phyloP scores from a whole-genome alignment of 2,113 vertebrate genomes.

The Edolisoma coerulescens region DNA sequence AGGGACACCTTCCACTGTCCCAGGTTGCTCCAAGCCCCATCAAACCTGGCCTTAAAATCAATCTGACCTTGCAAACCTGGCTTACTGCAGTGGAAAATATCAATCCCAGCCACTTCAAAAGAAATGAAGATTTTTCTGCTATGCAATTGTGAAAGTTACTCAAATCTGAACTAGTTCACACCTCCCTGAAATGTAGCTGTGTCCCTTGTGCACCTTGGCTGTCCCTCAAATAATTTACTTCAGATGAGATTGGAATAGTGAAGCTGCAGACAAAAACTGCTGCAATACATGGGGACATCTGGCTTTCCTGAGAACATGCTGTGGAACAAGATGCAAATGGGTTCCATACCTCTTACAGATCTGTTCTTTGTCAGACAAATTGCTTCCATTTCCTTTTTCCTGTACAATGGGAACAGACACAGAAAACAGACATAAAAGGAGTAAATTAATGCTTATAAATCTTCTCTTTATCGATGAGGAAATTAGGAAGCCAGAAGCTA shows the following conservation, averaged over 20 bases:
- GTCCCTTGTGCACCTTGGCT: neutral
- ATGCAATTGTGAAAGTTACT: neutral
- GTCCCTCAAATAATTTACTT: neutral
- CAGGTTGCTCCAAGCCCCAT: neutral
- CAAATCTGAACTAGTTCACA: neutral
- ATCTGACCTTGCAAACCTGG: neutral
- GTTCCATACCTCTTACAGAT: neutral
- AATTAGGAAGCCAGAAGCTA: neutral
- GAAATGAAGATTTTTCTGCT: neutral
- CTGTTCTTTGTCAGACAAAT: neutral
- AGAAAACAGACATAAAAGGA: neutral
- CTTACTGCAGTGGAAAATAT: neutral
- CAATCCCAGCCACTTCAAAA: neutral
- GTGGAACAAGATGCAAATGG: neutral
- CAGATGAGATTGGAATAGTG: neutral
- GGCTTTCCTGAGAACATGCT: neutral
- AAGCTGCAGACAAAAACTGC: neutral
- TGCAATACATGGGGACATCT: neutral
- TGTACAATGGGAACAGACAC: neutral
- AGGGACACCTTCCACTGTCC: neutral
- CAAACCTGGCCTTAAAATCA: neutral
- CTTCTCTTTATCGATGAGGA: neutral
- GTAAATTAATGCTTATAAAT: neutral
- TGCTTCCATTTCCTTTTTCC: neutral
- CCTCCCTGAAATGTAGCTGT: neutral